A percentile compares a stretch with the other conserved stretches of the same genome.
These are phyloP conservation scores for Plebejus anna DNA, from an alignment of 2,888 invertebrate species.

Conservation along the genomic window DNA sequence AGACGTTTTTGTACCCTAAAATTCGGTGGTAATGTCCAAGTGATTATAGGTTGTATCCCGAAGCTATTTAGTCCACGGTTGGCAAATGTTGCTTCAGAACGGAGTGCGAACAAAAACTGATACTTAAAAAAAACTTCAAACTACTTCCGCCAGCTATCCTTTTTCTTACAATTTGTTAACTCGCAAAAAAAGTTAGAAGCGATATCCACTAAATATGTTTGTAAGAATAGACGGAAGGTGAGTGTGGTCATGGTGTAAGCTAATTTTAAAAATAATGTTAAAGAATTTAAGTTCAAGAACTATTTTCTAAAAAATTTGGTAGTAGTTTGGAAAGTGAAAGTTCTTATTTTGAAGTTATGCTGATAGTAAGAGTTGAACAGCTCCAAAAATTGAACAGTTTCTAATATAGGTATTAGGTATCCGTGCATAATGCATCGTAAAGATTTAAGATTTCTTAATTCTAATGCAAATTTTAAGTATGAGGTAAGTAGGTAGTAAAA, in stretches of 20 bases:
- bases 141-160: constrained; percentile 46
- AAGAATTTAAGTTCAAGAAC: background rate
- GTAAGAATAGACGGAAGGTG: background rate
- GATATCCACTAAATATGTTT: background rate
- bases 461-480: too few relatives aligned
- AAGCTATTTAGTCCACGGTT: constrained; percentile 22
- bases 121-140: constrained; percentile 43
- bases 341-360: background rate
- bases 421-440: too few relatives aligned
- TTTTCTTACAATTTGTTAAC: constrained; percentile 13
- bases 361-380: too few relatives aligned
- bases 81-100: constrained; percentile 43
- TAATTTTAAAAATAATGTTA: background rate
- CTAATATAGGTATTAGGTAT: too few relatives aligned
- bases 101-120: constrained; percentile 51
- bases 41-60: constrained; percentile 31
- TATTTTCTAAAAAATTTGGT: background rate
- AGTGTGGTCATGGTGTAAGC: background rate
- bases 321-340: background rate
- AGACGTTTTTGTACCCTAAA: constrained; percentile 22
- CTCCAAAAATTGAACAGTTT: too few relatives aligned
- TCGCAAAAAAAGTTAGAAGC: background rate
- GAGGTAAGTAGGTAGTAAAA: too few relatives aligned
- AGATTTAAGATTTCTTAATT: too few relatives aligned
- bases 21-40: constrained; percentile 28